Evolutionary conservation across 92 coral and sea anemone genomes (phyloP).

Genomic region (Metridium senile): DNA sequence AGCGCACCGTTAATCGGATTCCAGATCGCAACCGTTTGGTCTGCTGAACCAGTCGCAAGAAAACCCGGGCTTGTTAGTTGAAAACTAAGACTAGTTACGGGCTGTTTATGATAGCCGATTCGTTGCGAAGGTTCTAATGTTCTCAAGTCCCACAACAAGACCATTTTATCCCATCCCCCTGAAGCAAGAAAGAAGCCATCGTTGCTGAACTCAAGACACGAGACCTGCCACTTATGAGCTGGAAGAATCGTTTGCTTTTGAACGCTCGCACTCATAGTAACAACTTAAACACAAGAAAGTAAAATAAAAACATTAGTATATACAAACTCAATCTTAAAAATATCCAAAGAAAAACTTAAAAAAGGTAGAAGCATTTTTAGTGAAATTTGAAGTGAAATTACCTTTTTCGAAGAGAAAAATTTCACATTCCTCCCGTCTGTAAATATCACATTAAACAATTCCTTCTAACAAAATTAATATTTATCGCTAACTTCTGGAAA

Average conservation of each 20-base stretch:
- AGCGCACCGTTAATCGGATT: conserved; percentile 60
- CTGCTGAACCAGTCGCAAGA: conserved; percentile 91
- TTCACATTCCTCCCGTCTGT: conserved; percentile 1
- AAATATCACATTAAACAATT: background rate
- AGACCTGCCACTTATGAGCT: conserved; percentile 98
- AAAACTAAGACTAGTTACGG: conserved; percentile 83
- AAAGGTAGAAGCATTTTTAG: background rate
- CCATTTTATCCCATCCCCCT: conserved; percentile 92
- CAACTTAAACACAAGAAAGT: background rate
- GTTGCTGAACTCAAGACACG: conserved; percentile 90
- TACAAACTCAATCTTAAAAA: background rate
- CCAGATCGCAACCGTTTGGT: conserved; percentile 87
- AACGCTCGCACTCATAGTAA: conserved; percentile 78
- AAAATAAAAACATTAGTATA: background rate
- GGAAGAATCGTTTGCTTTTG: conserved; percentile 79
- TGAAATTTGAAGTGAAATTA: background rate
- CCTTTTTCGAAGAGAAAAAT: background rate
- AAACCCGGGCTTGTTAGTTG: conserved; percentile 53
- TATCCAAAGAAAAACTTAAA: background rate
- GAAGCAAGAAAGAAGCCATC: conserved; percentile 88
- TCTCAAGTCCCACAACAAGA: conserved; percentile 89
- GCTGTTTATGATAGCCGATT: conserved; percentile 77
- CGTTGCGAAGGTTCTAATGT: conserved; percentile 74
- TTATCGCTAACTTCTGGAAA: background rate
- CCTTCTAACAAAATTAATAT: background rate